These are phyloP conservation scores for Typhlomys cinereus DNA, from an alignment of 2,113 vertebrate genomes.

Conservation along the genomic window DNA sequence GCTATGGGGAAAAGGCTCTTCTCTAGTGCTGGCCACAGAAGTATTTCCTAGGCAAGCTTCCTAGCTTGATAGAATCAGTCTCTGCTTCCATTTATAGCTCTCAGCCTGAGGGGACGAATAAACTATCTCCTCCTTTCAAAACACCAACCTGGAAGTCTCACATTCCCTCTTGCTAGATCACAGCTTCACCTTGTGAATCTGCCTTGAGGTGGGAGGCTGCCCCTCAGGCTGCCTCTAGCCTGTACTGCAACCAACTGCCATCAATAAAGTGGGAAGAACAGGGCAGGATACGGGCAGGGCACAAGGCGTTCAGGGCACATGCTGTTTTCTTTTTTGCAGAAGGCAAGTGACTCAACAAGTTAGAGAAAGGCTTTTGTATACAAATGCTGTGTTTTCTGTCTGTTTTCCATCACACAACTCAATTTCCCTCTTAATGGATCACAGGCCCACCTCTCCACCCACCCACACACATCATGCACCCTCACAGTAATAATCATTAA, in stretches of 20 bases:
- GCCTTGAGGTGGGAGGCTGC: not conserved
- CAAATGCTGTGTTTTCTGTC: not conserved
- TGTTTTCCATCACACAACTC: not conserved
- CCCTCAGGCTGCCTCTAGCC: not conserved
- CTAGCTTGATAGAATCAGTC: slow-evolving; percentile 20
- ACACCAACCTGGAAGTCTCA: slow-evolving; percentile 2
- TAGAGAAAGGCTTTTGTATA: slow-evolving; percentile 20
- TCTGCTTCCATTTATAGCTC: slow-evolving; percentile 46
- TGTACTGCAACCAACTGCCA: not conserved
- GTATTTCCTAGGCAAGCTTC: not conserved
- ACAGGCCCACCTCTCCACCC: no score
- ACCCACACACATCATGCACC: no score
- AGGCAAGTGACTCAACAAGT: slow-evolving; percentile 24
- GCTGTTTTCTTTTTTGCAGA: slow-evolving; percentile 38
- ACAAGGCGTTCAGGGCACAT: not conserved
- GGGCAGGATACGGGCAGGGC: not conserved
- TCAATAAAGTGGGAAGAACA: slow-evolving; percentile 30
- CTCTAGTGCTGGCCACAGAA: not conserved
- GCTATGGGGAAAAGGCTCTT: not conserved
- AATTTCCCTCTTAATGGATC: not conserved
- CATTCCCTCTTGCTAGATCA: not conserved
- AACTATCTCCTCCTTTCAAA: slow-evolving; percentile 46
- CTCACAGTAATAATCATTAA: no score
- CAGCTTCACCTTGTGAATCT: not conserved
- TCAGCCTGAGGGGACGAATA: slow-evolving; percentile 41